phyloP scores from a whole-genome alignment of 2,888 invertebrate genomes.

The Caenorhabditis panamensis region DNA sequence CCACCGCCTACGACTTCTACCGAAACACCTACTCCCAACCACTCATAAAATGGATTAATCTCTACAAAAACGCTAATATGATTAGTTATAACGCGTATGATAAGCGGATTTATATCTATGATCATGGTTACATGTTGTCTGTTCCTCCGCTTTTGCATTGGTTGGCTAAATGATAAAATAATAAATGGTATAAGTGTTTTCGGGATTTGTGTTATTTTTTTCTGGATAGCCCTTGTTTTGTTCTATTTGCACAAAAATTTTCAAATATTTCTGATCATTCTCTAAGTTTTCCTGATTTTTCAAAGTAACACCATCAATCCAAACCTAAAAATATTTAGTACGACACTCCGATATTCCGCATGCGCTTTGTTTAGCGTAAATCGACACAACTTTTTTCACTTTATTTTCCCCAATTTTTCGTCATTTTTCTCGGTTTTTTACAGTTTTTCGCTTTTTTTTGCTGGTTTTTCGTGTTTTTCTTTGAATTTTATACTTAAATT shows the following conservation, averaged over 20 bases:
- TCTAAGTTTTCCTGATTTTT: too few species aligned
- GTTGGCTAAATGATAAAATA: slow-evolving; percentile 76
- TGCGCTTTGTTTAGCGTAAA: too few species aligned
- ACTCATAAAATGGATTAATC: slow-evolving; percentile 80
- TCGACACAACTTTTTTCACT: slow-evolving; percentile 8
- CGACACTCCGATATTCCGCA: too few species aligned
- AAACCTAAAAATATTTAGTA: too few species aligned
- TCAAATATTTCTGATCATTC: too few species aligned
- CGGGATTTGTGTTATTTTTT: too few species aligned
- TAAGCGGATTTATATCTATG: slow-evolving; percentile 81
- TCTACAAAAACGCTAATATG: slow-evolving; percentile 81
- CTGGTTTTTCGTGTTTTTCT: slow-evolving; percentile 9
- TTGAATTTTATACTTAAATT: not conserved
- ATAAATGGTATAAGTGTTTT: too few species aligned
- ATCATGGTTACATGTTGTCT: slow-evolving; percentile 80
- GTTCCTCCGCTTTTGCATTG: slow-evolving; percentile 80
- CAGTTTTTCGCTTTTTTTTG: slow-evolving; percentile 30
- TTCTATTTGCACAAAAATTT: too few species aligned
- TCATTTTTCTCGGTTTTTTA: not conserved
- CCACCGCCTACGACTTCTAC: slow-evolving; percentile 80
- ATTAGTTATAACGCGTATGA: slow-evolving; percentile 81
- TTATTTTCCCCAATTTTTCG: slow-evolving; percentile 37
- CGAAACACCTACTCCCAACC: slow-evolving; percentile 75
- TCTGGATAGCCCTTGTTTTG: not conserved
- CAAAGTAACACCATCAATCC: slow-evolving; percentile 14